A percentile compares a stretch with the other conserved stretches of the same genome.
Conservation (phyloP, 2,797 vertebrate species). For the Pogonophryne albipinna region DNA sequence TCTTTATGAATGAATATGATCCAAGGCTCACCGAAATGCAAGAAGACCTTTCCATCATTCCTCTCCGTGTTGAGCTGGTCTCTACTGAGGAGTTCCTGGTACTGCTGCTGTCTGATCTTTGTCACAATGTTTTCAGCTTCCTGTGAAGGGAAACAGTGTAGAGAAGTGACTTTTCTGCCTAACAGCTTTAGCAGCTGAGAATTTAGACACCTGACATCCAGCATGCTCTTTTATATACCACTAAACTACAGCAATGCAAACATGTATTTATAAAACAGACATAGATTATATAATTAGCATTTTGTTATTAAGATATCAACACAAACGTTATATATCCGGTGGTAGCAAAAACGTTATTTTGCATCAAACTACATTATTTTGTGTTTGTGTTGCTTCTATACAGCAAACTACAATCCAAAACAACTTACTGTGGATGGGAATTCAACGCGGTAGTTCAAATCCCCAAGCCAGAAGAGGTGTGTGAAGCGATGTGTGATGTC, state of each 20-base stretch:
- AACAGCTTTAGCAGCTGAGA: conserved; percentile 46
- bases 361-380: background rate
- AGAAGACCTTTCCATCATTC: conserved; percentile 91
- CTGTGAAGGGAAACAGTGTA: conserved; percentile 82
- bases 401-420: background rate
- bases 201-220: conserved; percentile 52
- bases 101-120: conserved; percentile 97
- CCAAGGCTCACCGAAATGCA: conserved; percentile 91
- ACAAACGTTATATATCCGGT: background rate
- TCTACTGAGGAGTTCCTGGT: conserved; percentile 89
- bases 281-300: background rate
- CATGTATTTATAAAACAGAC: background rate
- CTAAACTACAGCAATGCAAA: background rate
- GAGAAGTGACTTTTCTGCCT: conserved; percentile 61
- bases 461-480: conserved; percentile 98
- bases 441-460: conserved; percentile 96
- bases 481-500: conserved; percentile 97
- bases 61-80: conserved; percentile 94
- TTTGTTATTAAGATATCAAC: background rate
- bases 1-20: conserved; percentile 1
- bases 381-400: background rate
- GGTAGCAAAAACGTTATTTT: background rate
- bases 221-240: conserved; percentile 15
- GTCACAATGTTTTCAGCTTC: conserved; percentile 95
- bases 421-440: conserved; percentile 86